These are phyloP conservation scores for Melospiza georgiana DNA, from an alignment of 2,113 vertebrate species.

Conservation along the genomic window DNA sequence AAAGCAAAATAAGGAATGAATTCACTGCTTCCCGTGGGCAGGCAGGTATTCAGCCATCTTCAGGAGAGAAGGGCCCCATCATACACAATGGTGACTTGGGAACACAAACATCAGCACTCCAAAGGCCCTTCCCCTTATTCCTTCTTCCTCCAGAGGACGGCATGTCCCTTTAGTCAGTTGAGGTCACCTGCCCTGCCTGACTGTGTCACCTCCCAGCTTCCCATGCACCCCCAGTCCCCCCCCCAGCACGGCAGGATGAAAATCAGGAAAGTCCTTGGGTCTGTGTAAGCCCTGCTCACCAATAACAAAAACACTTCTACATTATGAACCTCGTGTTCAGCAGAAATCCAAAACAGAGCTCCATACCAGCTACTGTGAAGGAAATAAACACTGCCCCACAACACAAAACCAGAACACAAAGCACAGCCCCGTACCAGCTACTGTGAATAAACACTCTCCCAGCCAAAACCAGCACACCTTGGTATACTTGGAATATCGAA, in stretches of 20 bases:
- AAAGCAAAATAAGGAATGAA: background rate
- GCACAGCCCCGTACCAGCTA: background rate
- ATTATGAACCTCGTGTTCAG: background rate
- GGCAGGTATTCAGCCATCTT: background rate
- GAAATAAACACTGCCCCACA: background rate
- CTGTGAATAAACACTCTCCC: background rate
- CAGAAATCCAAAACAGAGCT: background rate
- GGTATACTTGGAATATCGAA: background rate
- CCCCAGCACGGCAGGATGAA: background rate
- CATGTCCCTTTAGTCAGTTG: background rate
- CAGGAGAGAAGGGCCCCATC: background rate
- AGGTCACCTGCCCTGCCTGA: background rate
- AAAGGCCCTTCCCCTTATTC: background rate
- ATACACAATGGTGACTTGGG: accelerated
- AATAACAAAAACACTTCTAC: background rate
- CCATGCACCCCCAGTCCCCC: no score
- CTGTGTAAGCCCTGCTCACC: background rate
- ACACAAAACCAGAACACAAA: background rate
- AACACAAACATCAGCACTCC: background rate
- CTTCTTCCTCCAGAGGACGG: no score
- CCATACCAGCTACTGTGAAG: background rate
- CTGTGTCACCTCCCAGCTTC: background rate
- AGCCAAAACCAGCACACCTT: background rate
- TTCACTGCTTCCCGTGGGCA: background rate
- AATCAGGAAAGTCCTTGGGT: background rate